A percentile compares a stretch with the other conserved stretches of the same genome.
Evolutionary conservation across 2,888 invertebrate species (phyloP).

Genomic region (Leucania comma): DNA sequence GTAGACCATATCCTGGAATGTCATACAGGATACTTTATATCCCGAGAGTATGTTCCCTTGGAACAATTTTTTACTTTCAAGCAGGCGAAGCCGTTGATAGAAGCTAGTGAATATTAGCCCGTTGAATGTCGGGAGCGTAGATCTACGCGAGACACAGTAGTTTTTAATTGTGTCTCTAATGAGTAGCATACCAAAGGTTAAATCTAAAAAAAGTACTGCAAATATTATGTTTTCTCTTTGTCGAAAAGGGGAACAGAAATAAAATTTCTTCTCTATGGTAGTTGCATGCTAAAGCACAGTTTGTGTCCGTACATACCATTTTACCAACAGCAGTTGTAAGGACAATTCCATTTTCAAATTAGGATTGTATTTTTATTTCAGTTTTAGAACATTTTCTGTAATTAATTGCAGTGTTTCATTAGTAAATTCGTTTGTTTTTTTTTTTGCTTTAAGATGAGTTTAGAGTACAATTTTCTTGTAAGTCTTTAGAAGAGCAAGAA

Average conservation of each 20-base stretch:
- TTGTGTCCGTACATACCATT: slow-evolving; percentile 11
- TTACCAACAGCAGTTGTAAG: slow-evolving; percentile 16
- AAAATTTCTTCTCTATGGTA: slow-evolving; percentile 17
- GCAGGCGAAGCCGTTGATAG: background rate
- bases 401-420: slow-evolving; percentile 1
- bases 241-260: background rate
- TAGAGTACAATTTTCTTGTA: too few species aligned
- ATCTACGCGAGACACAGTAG: too few species aligned
- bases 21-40: too few species aligned
- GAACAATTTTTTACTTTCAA: background rate
- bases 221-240: slow-evolving; percentile 5
- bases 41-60: too few species aligned
- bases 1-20: too few species aligned
- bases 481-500: background rate
- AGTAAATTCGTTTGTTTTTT: background rate
- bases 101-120: background rate
- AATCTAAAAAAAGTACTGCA: too few species aligned
- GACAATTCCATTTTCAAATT: slow-evolving; percentile 36
- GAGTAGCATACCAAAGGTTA: too few species aligned
- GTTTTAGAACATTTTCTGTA: background rate
- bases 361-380: background rate
- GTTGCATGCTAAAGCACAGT: slow-evolving; percentile 42
- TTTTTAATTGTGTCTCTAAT: too few species aligned
- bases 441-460: background rate
- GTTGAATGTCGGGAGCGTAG: too few species aligned